These are phyloP conservation scores for Canis aureus DNA, from an alignment of 2,113 vertebrate species.

Conservation along the genomic window DNA sequence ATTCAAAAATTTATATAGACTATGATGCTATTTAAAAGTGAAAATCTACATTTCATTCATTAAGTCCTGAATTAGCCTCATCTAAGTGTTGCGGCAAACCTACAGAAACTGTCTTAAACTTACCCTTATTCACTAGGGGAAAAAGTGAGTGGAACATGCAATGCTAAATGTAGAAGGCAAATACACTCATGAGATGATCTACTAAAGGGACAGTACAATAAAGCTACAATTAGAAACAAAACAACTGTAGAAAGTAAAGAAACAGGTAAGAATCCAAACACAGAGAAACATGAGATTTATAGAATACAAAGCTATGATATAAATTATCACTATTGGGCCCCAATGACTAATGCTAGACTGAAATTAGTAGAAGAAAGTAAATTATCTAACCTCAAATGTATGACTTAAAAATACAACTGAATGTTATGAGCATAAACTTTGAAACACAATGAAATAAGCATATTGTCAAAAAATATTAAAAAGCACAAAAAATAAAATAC, in stretches of 20 bases:
- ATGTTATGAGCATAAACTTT: neutral
- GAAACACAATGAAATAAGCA: neutral
- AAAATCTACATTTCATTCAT: neutral
- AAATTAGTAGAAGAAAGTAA: neutral
- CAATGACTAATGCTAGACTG: neutral
- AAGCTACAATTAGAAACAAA: neutral
- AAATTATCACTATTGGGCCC: neutral
- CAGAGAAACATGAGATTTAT: neutral
- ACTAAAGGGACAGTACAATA: neutral
- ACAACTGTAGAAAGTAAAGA: neutral
- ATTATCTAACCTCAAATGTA: neutral
- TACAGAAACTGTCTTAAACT: neutral
- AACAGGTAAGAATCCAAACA: neutral
- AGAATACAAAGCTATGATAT: neutral
- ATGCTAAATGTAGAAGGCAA: neutral
- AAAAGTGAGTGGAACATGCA: neutral
- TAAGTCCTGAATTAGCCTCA: neutral
- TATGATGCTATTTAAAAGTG: neutral
- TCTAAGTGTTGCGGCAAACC: neutral
- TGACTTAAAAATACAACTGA: neutral
- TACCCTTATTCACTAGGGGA: neutral
- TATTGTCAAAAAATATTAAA: neutral
- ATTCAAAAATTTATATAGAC: conserved; percentile 6
- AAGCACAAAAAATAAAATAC: neutral
- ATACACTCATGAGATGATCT: neutral